Conservation (phyloP, 1,140 invertebrate species). For the Musca domestica region DNA sequence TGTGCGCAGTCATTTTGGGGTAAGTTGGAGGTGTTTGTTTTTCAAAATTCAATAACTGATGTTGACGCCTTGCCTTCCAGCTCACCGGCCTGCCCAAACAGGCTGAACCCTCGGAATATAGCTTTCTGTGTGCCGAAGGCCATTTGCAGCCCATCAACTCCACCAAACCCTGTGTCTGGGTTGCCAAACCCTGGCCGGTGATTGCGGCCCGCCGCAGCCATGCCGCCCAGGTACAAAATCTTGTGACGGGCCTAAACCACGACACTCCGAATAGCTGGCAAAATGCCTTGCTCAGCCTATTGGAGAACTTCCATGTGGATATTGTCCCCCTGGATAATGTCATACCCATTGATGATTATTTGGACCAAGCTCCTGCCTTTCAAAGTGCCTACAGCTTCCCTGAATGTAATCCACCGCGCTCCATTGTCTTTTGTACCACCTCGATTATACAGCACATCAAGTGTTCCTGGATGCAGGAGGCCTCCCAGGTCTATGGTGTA, state of each 20-base stretch:
- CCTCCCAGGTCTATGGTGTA: conserved; percentile 67
- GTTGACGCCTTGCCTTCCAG: conserved; percentile 28
- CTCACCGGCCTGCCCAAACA: conserved; percentile 43
- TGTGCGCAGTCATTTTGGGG: conserved; percentile 64
- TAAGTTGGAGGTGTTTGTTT: conserved; percentile 42
- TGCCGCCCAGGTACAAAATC: conserved; percentile 59
- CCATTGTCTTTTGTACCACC: conserved; percentile 64
- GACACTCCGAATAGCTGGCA: conserved; percentile 55
- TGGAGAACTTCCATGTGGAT: conserved; percentile 57
- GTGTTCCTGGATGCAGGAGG: conserved; percentile 71
- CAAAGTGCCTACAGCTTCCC: conserved; percentile 63
- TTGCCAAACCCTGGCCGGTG: conserved; percentile 73
- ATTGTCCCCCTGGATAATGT: conserved; percentile 56
- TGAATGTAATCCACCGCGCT: conserved; percentile 64
- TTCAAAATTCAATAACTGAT: background rate
- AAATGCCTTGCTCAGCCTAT: conserved; percentile 57
- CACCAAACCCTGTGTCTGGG: conserved; percentile 69
- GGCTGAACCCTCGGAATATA: conserved; percentile 59
- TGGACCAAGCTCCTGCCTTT: conserved; percentile 62
- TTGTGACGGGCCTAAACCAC: conserved; percentile 55
- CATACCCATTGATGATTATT: conserved; percentile 59
- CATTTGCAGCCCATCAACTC: conserved; percentile 61
- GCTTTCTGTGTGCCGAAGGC: conserved; percentile 80
- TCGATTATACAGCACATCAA: conserved; percentile 68
- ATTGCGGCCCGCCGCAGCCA: conserved; percentile 61